Evolutionary conservation across 2,888 invertebrate species (phyloP).

Genomic region (Erebia palarica): DNA sequence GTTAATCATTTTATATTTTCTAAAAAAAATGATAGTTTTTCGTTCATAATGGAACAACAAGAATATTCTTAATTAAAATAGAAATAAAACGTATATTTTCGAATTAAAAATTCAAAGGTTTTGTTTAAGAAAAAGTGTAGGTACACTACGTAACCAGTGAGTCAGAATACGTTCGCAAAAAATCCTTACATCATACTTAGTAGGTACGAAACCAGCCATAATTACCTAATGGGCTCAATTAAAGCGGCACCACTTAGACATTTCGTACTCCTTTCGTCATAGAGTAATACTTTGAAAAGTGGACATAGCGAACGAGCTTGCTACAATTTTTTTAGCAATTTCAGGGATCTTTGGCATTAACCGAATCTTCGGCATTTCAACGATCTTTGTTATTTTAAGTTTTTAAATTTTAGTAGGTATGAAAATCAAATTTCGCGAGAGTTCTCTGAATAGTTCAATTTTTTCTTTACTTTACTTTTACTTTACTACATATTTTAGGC

Average conservation of each 20-base stretch:
- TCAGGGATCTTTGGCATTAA: no score
- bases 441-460: no score
- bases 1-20: no score
- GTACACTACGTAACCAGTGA: neutral
- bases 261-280: slow-evolving; percentile 22
- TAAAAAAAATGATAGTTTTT: no score
- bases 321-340: neutral
- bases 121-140: neutral
- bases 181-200: slow-evolving; percentile 27
- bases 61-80: slow-evolving; percentile 9
- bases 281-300: neutral
- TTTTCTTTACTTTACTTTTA: no score
- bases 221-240: slow-evolving; percentile 43
- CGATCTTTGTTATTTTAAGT: neutral
- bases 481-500: no score
- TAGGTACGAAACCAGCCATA: slow-evolving; percentile 29
- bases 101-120: neutral
- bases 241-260: slow-evolving; percentile 40
- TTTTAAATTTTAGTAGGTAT: neutral
- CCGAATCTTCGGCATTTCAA: neutral
- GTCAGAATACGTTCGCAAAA: slow-evolving; percentile 20
- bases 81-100: slow-evolving; percentile 5
- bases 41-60: neutral
- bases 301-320: no score
- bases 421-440: neutral